Evolutionary conservation across 2,797 vertebrate species (phyloP).

Genomic region (Chelonia mydas): DNA sequence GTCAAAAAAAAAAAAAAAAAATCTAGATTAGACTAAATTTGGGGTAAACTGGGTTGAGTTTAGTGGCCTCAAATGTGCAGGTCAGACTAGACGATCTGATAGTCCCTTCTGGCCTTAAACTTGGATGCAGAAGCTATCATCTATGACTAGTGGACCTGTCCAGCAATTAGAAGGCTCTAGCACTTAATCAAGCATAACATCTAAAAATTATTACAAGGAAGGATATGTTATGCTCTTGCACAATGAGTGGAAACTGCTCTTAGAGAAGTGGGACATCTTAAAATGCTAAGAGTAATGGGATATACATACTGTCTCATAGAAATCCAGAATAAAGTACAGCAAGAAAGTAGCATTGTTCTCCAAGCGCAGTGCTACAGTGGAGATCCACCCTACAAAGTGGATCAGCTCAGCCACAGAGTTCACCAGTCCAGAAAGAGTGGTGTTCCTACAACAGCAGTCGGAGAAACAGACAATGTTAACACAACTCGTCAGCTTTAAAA

Average conservation of each 20-base stretch:
- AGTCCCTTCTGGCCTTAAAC: neutral
- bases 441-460: slow-evolving; percentile 82
- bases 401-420: slow-evolving; percentile 88
- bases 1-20: neutral
- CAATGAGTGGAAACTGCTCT: neutral
- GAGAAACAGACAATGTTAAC: neutral
- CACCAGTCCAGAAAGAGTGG: slow-evolving; percentile 87
- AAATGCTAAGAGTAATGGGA: neutral
- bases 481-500: neutral
- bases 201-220: neutral
- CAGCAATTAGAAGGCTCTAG: neutral
- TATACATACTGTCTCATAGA: slow-evolving; percentile 91
- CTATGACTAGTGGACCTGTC: neutral
- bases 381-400: slow-evolving; percentile 87
- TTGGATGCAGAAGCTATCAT: neutral
- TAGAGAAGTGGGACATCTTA: neutral
- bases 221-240: neutral
- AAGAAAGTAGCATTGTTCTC: slow-evolving; percentile 87
- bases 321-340: slow-evolving; percentile 91
- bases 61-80: neutral
- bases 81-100: neutral
- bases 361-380: slow-evolving; percentile 84
- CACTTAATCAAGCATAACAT: neutral
- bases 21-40: too few relatives aligned
- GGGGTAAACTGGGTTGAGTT: neutral